phyloP scores from a whole-genome alignment of 2,888 invertebrate genomes.

The Nymphalis polychloros region DNA sequence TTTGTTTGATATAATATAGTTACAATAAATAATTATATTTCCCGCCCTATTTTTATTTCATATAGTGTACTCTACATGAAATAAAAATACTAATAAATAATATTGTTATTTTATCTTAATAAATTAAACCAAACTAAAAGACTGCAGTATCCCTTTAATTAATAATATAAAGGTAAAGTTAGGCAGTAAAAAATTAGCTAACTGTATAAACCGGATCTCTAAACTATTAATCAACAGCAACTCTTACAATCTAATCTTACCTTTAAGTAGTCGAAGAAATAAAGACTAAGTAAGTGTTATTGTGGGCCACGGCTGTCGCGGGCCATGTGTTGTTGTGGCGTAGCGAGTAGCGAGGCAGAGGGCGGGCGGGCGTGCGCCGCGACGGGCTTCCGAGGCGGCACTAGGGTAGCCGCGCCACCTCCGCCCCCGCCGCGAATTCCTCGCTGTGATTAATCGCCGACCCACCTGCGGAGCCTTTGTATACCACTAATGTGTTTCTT shows the following conservation, averaged over 20 bases:
- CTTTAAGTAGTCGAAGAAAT: constrained; percentile 28
- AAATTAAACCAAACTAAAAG: neutral
- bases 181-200: neutral
- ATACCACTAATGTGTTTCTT: constrained; percentile 47
- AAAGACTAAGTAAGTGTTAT: constrained; percentile 22
- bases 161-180: constrained; percentile 1
- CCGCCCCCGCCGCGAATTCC: constrained; percentile 55
- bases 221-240: neutral
- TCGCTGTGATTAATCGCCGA: constrained; percentile 75
- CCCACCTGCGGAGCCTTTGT: constrained; percentile 80
- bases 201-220: neutral
- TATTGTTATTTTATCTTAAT: neutral
- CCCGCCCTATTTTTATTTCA: too few relatives aligned
- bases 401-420: constrained; percentile 66
- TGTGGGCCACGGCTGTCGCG: constrained; percentile 17
- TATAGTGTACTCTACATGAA: neutral
- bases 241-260: constrained; percentile 24
- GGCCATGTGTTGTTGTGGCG: constrained; percentile 33
- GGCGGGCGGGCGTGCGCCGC: constrained; percentile 64
- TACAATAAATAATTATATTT: neutral
- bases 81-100: too few relatives aligned
- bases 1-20: too few relatives aligned
- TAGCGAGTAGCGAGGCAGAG: constrained; percentile 34
- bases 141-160: neutral
- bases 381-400: constrained; percentile 65